Percentiles rank a stretch among this genome's conserved stretches.
These are phyloP conservation scores for Brenthis ino DNA, from an alignment of 2,888 invertebrate genomes.

Conservation along the genomic window DNA sequence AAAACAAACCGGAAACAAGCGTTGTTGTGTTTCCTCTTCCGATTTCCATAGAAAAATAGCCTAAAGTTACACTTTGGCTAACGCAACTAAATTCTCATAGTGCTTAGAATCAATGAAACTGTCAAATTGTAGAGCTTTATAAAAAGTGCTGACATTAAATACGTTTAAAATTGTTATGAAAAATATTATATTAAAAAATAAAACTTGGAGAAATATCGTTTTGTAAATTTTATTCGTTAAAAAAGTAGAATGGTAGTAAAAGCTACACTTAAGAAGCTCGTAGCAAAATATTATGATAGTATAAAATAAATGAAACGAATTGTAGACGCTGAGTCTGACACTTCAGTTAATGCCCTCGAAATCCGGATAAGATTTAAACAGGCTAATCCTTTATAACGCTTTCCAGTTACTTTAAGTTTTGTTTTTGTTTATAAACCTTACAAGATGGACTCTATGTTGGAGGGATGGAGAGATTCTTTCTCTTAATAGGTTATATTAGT, in stretches of 20 bases:
- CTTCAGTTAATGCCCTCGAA: constrained; percentile 15
- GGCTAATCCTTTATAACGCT: constrained; percentile 10
- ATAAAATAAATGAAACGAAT: constrained; percentile 15
- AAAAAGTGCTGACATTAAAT: no score
- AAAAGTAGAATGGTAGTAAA: not conserved
- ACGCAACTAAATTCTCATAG: no score
- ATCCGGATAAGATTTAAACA: constrained; percentile 24
- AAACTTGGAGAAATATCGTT: no score
- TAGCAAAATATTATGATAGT: constrained; percentile 16
- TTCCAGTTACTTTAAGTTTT: constrained; percentile 2
- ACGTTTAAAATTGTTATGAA: no score
- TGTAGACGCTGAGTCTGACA: constrained; percentile 7
- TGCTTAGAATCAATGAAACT: no score
- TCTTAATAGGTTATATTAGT: no score
- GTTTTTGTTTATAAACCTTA: not conserved
- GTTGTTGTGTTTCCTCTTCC: no score
- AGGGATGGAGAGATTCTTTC: not conserved
- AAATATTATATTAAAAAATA: no score
- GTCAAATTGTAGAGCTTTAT: no score
- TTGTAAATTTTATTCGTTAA: not conserved
- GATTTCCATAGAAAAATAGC: no score
- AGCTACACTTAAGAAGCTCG: not conserved
- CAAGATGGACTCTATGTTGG: not conserved
- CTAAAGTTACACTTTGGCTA: no score
- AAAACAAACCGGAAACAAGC: no score